These are phyloP conservation scores for Ptychoptera albimana DNA, from an alignment of 2,888 invertebrate species.

Conservation along the genomic window DNA sequence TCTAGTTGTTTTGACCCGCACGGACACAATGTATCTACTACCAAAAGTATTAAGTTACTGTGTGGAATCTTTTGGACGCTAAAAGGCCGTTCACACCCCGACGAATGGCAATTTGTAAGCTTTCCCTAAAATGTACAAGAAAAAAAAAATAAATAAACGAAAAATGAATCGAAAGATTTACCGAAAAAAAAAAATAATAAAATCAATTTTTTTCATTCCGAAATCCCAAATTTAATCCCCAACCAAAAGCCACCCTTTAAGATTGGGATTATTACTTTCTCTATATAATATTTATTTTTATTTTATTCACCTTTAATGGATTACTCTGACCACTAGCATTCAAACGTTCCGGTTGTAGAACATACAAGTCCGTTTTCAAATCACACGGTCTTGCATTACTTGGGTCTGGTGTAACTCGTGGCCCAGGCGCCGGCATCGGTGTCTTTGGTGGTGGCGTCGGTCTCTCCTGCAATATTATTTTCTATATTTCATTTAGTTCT, in stretches of 20 bases:
- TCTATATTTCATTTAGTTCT: too few relatives aligned
- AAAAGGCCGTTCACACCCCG: constrained; percentile 80
- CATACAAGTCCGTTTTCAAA: constrained; percentile 73
- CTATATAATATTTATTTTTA: too few relatives aligned
- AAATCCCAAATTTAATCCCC: too few relatives aligned
- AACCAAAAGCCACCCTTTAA: too few relatives aligned
- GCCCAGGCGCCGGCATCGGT: constrained; percentile 22
- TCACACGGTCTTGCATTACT: constrained; percentile 64
- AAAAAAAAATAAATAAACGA: not conserved
- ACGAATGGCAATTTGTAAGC: constrained; percentile 72
- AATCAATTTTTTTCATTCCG: not conserved
- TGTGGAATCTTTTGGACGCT: constrained; percentile 84
- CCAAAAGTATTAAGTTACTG: constrained; percentile 75
- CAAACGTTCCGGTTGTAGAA: constrained; percentile 63
- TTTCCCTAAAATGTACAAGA: constrained; percentile 40
- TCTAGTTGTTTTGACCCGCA: constrained; percentile 77
- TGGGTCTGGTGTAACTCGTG: constrained; percentile 35
- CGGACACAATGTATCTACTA: constrained; percentile 76
- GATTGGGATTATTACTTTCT: too few relatives aligned
- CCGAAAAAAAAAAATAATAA: not conserved
- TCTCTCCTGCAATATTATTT: constrained; percentile 18
- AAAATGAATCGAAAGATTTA: not conserved
- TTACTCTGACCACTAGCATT: constrained; percentile 63
- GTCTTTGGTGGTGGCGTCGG: constrained; percentile 25
- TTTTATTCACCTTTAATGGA: constrained; percentile 45